Evolutionary conservation across 2,113 vertebrate genomes (phyloP).

Genomic region (Odobenus rosmarus): DNA sequence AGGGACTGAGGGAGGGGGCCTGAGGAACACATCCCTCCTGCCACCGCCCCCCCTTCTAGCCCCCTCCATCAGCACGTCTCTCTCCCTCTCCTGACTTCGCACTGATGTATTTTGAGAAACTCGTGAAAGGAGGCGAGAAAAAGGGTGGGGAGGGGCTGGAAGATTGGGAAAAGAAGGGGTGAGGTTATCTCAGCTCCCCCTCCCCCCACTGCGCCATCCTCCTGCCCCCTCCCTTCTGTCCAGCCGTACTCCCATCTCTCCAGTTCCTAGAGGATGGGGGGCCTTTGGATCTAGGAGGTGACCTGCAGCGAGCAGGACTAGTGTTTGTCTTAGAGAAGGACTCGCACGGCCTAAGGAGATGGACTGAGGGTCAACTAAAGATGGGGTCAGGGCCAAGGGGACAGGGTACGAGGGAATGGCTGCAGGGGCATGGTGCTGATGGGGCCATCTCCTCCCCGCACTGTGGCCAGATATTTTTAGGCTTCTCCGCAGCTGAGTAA

Average conservation of each 20-base stretch:
- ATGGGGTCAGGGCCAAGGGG: not conserved
- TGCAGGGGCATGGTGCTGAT: not conserved
- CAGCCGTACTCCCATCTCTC: not conserved
- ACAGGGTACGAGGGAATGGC: not conserved
- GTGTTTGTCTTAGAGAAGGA: not conserved
- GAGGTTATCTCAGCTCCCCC: constrained; percentile 62
- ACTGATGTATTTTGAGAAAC: constrained; percentile 81
- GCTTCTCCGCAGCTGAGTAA: constrained; percentile 78
- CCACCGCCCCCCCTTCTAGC: not conserved
- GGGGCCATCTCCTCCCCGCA: not conserved
- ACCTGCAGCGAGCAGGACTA: not conserved
- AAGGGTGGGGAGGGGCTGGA: constrained; percentile 62
- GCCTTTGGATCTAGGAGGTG: not conserved
- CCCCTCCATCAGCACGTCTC: constrained; percentile 40
- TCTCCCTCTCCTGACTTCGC: constrained; percentile 75
- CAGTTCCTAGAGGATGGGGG: constrained; percentile 37
- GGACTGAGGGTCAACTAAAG: not conserved
- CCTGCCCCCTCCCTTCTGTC: constrained; percentile 22
- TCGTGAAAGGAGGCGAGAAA: constrained; percentile 80
- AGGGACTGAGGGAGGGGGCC: not conserved
- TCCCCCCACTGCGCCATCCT: not conserved
- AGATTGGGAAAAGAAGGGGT: constrained; percentile 44
- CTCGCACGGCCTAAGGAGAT: not conserved
- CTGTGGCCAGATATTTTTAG: constrained; percentile 79
- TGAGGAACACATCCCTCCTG: not conserved